Conservation (phyloP, 2,113 vertebrate genomes). For the Pedionomus torquatus region DNA sequence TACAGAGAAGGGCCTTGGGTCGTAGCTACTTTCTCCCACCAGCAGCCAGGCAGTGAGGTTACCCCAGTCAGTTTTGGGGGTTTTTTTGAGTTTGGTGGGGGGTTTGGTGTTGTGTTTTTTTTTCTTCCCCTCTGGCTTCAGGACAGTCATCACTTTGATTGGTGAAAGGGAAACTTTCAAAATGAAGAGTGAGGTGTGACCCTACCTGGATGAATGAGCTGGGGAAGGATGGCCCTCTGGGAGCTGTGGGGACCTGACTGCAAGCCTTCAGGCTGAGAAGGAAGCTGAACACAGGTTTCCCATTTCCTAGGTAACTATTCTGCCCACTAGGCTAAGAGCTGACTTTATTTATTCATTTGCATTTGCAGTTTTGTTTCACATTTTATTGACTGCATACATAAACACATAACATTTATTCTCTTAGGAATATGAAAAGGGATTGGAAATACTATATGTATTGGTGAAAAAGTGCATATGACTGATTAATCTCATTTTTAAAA, state of each 20-base stretch:
- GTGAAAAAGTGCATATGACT: background rate
- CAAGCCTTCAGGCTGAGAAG: background rate
- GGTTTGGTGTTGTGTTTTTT: too few species aligned
- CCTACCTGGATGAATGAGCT: background rate
- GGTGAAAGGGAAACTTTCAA: background rate
- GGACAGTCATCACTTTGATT: background rate
- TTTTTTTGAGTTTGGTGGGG: background rate
- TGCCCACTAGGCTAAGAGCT: background rate
- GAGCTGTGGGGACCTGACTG: background rate
- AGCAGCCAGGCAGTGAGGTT: background rate
- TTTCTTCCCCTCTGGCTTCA: background rate
- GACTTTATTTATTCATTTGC: background rate
- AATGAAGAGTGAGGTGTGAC: background rate
- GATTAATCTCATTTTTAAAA: background rate
- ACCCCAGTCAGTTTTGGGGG: background rate
- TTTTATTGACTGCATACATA: background rate
- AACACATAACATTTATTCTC: background rate
- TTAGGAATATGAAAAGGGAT: background rate
- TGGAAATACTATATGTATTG: background rate
- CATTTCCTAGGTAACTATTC: background rate
- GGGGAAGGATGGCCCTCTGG: fast-evolving
- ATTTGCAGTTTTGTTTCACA: background rate
- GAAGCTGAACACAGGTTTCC: background rate
- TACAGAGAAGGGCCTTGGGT: background rate
- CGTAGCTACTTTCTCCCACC: background rate